Base-by-base conservation (phyloP, 2,113 vertebrate species). In the Zootoca vivipara region DNA sequence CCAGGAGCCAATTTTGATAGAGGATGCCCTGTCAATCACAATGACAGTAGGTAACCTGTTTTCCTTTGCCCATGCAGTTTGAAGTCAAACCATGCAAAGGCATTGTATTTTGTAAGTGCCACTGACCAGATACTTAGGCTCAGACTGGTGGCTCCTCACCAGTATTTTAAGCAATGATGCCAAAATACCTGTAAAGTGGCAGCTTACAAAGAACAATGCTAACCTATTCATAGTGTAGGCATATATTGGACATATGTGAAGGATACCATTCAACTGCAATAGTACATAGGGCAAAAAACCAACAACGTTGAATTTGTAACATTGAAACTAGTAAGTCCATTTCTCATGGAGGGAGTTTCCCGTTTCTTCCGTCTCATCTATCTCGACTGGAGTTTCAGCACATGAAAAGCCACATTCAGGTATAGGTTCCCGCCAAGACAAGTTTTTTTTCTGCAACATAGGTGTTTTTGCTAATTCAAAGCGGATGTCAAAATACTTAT, bases 401-500 rank as follows among this genome's bases (percentile, higher is more conserved):
- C 86, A 83, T 20, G 38, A 70, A 62, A 64, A 16, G 24, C 93
- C 81, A 0, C 52, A 75, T 86, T 97, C 96, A 0, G 93, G 93
- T 5, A 95, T 0, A 78, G 96, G 58, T 4, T n/a, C 46, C 30
- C 89, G 67, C 2, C 73, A 91, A 0, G 96, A 93, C 83, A 88
- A 87, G 7, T n/a, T 24, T 3, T 92, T 94, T 84, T 98, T 98
- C 72, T 97, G 97, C 77, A 96, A 92, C 22, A 98, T 96, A 0
- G 98, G 89, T 3, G 5, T 92, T 1, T 93, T 16, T 64, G 98
- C 89, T 86, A 98, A 92, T 69, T 97, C 94, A 46, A 99, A 97
- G 4, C 95, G 75, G 81, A 97, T 98, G 91, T 99, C 98, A 81
- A 98, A 99, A 85, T 93, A 97, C 12, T 96, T 96, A 93, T 94